Conservation (phyloP, 2,113 vertebrate species). For the Prionailurus bengalensis region DNA sequence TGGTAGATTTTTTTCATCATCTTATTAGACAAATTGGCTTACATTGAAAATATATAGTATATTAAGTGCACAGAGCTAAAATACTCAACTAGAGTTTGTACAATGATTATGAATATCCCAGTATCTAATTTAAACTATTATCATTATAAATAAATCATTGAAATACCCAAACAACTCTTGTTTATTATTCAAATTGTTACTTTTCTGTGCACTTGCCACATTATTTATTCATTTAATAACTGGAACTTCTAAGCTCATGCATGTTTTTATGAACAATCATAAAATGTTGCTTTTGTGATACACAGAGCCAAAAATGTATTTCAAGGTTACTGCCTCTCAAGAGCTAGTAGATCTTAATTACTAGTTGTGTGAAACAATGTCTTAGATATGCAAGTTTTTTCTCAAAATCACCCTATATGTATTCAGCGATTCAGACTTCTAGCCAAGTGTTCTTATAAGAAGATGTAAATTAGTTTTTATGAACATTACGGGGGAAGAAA, state of each 20-base stretch:
- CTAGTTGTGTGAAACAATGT: constrained; percentile 68
- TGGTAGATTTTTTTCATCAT: constrained; percentile 70
- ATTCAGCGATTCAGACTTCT: constrained; percentile 55
- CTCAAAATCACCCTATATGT: constrained; percentile 48
- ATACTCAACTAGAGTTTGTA: constrained; percentile 74
- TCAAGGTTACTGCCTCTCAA: constrained; percentile 77
- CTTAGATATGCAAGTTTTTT: constrained; percentile 64
- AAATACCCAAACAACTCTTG: constrained; percentile 78
- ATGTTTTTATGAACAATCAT: constrained; percentile 77
- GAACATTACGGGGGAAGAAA: constrained; percentile 44
- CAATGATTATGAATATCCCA: constrained; percentile 78
- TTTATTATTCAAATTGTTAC: constrained; percentile 83
- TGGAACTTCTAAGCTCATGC: constrained; percentile 75
- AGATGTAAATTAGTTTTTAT: constrained; percentile 72
- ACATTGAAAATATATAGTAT: constrained; percentile 73
- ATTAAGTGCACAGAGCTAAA: constrained; percentile 77
- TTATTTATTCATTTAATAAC: constrained; percentile 87
- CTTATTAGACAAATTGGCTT: constrained; percentile 80
- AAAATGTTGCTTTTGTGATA: constrained; percentile 81
- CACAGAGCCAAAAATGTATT: constrained; percentile 77
- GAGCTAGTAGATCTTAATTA: constrained; percentile 82
- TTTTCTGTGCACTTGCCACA: constrained; percentile 72
- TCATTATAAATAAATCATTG: constrained; percentile 82
- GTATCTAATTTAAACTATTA: constrained; percentile 84
- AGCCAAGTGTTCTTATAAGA: constrained; percentile 73